Evolutionary conservation across 1,140 invertebrate genomes (phyloP).

Genomic region (Leguminivora glycinivorella): DNA sequence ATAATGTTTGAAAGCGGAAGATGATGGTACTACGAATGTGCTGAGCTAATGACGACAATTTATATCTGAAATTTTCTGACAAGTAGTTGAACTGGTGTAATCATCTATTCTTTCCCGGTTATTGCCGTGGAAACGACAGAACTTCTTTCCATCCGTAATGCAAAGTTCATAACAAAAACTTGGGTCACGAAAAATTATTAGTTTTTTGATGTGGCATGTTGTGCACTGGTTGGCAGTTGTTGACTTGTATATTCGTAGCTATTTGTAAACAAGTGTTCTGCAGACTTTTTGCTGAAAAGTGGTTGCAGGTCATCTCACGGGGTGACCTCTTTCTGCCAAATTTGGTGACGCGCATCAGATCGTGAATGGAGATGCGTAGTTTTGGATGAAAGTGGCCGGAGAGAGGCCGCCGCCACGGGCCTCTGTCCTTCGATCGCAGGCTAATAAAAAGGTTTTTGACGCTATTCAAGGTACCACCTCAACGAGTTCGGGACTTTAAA

Average conservation of each 20-base stretch:
- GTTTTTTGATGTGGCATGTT: background rate
- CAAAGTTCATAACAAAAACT: too few species aligned
- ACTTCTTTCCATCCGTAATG: background rate
- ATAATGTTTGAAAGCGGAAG: background rate
- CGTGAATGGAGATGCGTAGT: slow-evolving; percentile 17
- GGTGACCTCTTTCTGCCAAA: slow-evolving; percentile 24
- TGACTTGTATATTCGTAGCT: background rate
- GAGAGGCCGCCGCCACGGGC: slow-evolving; percentile 29
- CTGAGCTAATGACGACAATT: background rate
- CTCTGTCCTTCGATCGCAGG: slow-evolving; percentile 50
- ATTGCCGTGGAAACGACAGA: background rate
- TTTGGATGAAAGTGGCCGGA: slow-evolving; percentile 38
- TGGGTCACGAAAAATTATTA: background rate
- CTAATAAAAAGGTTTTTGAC: slow-evolving; percentile 63
- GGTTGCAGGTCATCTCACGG: slow-evolving; percentile 11
- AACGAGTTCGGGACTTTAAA: slow-evolving; percentile 34
- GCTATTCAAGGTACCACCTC: slow-evolving; percentile 31
- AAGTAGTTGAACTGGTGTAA: background rate
- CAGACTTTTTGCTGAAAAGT: slow-evolving; percentile 2
- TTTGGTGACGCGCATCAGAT: slow-evolving; percentile 17
- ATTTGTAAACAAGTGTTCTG: background rate
- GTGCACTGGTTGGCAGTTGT: too few species aligned
- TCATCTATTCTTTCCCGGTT: background rate
- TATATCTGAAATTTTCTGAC: background rate
- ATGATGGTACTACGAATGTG: background rate